Evolutionary conservation across 2,797 vertebrate genomes (phyloP).

Genomic region (Margarornis squamiger): DNA sequence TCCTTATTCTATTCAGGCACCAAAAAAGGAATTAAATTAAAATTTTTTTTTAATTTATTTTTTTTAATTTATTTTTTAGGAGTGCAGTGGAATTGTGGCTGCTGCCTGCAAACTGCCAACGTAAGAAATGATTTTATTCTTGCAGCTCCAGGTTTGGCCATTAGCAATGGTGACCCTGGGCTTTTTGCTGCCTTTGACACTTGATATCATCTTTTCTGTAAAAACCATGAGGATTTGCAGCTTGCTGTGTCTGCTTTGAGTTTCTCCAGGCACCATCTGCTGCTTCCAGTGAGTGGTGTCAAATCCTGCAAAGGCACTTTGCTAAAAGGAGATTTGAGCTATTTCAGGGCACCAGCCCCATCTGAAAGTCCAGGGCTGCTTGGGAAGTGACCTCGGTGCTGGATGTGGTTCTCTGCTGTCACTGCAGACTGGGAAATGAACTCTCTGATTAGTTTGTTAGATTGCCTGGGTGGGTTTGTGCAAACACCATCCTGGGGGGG

Average conservation of each 20-base stretch:
- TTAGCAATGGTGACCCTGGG: rapidly evolving
- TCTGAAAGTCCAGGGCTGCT: not conserved
- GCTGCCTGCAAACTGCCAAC: rapidly evolving
- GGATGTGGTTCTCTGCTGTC: rapidly evolving
- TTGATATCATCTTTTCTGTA: rapidly evolving
- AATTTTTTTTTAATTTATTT: no score
- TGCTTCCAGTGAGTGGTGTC: rapidly evolving
- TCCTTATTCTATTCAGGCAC: not conserved
- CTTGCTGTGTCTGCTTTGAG: not conserved
- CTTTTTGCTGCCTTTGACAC: not conserved
- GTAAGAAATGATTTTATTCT: not conserved
- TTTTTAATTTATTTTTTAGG: not conserved
- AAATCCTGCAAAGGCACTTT: not conserved
- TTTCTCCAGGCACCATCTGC: not conserved
- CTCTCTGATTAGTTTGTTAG: not conserved
- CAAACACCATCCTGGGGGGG: not conserved
- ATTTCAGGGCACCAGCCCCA: rapidly evolving
- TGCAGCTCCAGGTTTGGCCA: not conserved
- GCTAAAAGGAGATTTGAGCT: not conserved
- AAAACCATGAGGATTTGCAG: not conserved
- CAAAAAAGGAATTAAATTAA: no score
- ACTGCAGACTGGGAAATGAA: not conserved
- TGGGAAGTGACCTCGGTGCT: rapidly evolving
- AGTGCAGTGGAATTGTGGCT: not conserved
- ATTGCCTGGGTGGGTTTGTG: not conserved